Percentiles rank a stretch among this genome's conserved stretches.
Conservation (phyloP, 1,140 invertebrate species). For the Tribolium castaneum region DNA sequence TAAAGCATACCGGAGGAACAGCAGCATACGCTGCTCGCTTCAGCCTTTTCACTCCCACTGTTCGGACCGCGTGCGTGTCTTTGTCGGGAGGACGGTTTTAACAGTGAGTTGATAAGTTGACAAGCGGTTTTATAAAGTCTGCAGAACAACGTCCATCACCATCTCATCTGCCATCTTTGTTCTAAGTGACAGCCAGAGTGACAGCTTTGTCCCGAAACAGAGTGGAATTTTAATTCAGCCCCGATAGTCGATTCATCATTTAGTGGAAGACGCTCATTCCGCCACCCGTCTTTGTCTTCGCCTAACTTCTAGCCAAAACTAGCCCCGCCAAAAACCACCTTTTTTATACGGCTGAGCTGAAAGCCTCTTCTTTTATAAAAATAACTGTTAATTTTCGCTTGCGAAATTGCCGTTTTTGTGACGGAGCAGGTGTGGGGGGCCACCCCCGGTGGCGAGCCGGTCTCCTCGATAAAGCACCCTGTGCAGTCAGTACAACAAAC, state of each 20-base stretch:
- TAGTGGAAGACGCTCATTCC: constrained; percentile 18
- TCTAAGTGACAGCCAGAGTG: constrained; percentile 58
- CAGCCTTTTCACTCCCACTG: constrained; percentile 7
- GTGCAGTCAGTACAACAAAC: constrained; percentile 63
- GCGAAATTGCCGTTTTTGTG: neutral
- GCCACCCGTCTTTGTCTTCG: constrained; percentile 6
- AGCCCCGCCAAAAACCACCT: too few species aligned
- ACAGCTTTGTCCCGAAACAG: constrained; percentile 58
- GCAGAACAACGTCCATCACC: constrained; percentile 54
- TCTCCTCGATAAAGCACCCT: constrained; percentile 26
- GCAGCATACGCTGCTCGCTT: constrained; percentile 5
- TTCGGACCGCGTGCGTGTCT: neutral
- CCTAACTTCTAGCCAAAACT: neutral
- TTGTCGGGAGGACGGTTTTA: constrained; percentile 15
- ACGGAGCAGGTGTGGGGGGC: neutral
- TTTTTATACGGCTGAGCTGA: too few species aligned
- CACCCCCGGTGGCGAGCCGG: constrained; percentile 14
- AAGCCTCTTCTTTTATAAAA: too few species aligned
- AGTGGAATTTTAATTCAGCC: constrained; percentile 59
- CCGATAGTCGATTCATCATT: constrained; percentile 46
- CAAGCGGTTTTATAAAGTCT: constrained; percentile 53
- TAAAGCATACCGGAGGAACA: constrained; percentile 22
- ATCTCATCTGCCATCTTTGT: constrained; percentile 59
- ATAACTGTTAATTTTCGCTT: neutral
- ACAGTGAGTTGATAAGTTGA: constrained; percentile 47